Conservation (phyloP, 2,888 invertebrate genomes). For the Drosophila pseudotakahashii region DNA sequence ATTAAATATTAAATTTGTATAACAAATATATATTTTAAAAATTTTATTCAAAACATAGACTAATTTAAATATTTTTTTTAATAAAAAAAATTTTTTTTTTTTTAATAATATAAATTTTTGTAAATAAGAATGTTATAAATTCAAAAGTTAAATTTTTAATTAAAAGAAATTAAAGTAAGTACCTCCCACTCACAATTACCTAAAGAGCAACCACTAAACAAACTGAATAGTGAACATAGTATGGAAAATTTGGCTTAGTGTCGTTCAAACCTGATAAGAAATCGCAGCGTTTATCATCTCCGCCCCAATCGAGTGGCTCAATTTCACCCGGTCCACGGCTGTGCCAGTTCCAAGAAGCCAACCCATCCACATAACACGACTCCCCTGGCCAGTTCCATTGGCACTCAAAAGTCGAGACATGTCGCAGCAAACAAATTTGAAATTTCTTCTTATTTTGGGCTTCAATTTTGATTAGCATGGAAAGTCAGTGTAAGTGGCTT, state of each 20-base stretch:
- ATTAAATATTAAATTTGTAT: too few relatives aligned
- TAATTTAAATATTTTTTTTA: too few relatives aligned
- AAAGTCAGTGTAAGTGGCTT: conserved; percentile 59
- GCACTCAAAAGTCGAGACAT: conserved; percentile 23
- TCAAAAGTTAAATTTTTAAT: too few relatives aligned
- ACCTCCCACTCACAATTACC: too few relatives aligned
- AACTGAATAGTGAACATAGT: not conserved
- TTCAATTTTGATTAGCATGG: conserved; percentile 53
- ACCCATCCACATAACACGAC: not conserved
- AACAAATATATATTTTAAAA: too few relatives aligned
- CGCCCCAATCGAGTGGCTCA: not conserved
- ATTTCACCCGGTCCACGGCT: conserved; percentile 28
- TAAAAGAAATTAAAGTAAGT: too few relatives aligned
- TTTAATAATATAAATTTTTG: too few relatives aligned
- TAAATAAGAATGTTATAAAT: too few relatives aligned
- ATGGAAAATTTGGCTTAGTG: not conserved
- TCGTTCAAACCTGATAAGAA: conserved; percentile 26
- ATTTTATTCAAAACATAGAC: too few relatives aligned
- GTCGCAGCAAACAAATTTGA: conserved; percentile 43
- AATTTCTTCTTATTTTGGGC: conserved; percentile 36
- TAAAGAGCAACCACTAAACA: too few relatives aligned
- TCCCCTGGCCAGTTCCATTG: not conserved
- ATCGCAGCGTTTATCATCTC: conserved; percentile 17
- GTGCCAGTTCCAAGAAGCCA: conserved; percentile 35
- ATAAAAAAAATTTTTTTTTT: too few relatives aligned